Percentiles rank a stretch among this genome's conserved stretches.
These are phyloP conservation scores for Xiphias gladius DNA, from an alignment of 2,113 vertebrate genomes.

Conservation along the genomic window DNA sequence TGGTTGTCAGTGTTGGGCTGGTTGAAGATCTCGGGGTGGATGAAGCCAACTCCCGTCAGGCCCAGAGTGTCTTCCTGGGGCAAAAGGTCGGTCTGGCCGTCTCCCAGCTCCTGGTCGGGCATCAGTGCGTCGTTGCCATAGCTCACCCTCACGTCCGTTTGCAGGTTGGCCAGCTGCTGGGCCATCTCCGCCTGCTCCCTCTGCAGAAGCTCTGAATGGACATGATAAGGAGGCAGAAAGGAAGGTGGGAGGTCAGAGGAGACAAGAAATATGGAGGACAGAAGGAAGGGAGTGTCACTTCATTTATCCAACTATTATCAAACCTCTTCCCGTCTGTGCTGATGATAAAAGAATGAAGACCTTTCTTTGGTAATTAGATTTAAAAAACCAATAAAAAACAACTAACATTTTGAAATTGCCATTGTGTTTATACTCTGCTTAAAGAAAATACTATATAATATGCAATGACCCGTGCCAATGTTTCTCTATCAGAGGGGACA, in stretches of 20 bases:
- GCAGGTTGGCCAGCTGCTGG: slow-evolving; percentile 94
- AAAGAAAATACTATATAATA: background rate
- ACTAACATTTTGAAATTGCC: background rate
- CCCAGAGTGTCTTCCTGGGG: slow-evolving; percentile 90
- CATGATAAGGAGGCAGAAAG: background rate
- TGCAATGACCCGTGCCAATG: background rate
- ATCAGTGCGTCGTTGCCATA: slow-evolving; percentile 98
- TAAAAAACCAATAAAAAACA: background rate
- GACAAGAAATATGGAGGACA: background rate
- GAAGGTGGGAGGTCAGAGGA: background rate
- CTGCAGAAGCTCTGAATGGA: slow-evolving; percentile 90
- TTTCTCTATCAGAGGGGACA: background rate
- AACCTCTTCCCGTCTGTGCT: background rate
- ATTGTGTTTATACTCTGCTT: background rate
- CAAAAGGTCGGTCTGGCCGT: slow-evolving; percentile 88
- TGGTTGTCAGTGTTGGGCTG: slow-evolving; percentile 97
- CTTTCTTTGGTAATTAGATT: background rate
- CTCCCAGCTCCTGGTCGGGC: slow-evolving; percentile 86
- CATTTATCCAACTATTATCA: background rate
- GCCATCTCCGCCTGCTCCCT: slow-evolving; percentile 96
- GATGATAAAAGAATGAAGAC: no score
- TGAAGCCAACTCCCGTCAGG: slow-evolving; percentile 90
- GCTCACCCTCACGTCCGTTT: slow-evolving; percentile 94
- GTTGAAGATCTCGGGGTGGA: slow-evolving; percentile 96
- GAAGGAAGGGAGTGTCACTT: background rate